Evolutionary conservation across 2,888 invertebrate genomes (phyloP).

Genomic region (Lithosia quadra): DNA sequence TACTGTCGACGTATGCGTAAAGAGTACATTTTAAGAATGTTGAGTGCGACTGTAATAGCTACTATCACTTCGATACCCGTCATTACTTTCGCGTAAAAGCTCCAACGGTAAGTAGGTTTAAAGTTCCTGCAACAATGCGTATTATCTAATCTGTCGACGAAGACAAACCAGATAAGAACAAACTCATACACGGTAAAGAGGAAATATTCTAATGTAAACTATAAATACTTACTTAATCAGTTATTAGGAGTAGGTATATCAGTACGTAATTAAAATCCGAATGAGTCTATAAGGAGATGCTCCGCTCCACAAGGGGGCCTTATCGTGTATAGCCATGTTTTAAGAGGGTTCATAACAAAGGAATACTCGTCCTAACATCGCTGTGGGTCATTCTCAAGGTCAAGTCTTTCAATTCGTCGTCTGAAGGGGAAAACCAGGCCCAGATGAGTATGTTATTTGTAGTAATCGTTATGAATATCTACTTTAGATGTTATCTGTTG

Average conservation of each 20-base stretch:
- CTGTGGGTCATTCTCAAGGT: constrained; percentile 76
- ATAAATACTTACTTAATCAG: background rate
- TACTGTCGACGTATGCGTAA: constrained; percentile 10
- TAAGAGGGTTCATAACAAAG: constrained; percentile 73
- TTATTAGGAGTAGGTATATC: constrained; percentile 17
- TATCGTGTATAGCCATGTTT: constrained; percentile 61
- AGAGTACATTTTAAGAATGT: constrained; percentile 40
- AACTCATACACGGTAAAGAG: background rate
- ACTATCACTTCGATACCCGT: constrained; percentile 25
- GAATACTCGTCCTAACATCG: constrained; percentile 56
- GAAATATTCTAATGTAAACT: background rate
- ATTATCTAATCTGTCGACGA: background rate
- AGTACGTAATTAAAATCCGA: constrained; percentile 27
- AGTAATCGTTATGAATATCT: constrained; percentile 34
- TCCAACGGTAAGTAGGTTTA: constrained; percentile 17
- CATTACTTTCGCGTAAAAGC: constrained; percentile 26
- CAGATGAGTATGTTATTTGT: constrained; percentile 34
- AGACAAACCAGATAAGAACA: background rate
- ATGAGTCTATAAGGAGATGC: constrained; percentile 47
- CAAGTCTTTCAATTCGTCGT: constrained; percentile 52
- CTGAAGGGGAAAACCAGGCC: constrained; percentile 35
- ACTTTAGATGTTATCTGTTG: constrained; percentile 34
- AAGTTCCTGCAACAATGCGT: constrained; percentile 8
- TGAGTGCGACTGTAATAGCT: constrained; percentile 30
- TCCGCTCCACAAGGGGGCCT: constrained; percentile 61